Evolutionary conservation across 2,888 invertebrate species (phyloP), one percentile per base, ranked within the genome.

Genomic region (Nemoura dubitans): DNA sequence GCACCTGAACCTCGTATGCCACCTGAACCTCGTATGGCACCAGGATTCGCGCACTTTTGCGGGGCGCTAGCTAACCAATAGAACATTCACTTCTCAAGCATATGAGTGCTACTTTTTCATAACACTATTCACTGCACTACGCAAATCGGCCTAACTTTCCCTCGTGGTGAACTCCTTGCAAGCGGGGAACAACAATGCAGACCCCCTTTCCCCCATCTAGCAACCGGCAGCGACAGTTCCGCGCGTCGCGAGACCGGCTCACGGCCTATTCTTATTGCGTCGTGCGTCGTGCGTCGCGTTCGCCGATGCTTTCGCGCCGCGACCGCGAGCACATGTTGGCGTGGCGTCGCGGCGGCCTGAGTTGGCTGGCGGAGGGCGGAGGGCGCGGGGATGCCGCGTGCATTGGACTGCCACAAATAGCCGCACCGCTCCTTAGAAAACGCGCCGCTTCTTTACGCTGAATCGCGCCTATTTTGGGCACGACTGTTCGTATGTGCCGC

Each of bases 401-500:
- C 59, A 59, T 59, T n/a, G 59, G 59, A 3, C 59, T 59, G 59
- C 59, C 59, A 27, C 28, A 84, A 84, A 84, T 84, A 84, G 83
- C 83, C 36, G n/a, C 27, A 25, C 7, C 84, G 84, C 84, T 27
- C 84, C 84, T 76, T 84, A 76, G 7, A 59, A 59, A 16, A 26
- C 29, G 7, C 76, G 0, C 76, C 26, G 76, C 82, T 83, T 28
- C 85, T 43, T 76, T 28, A 83, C 86, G 83, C 27, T 87, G 88
- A 87, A 89, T 88, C 89, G 88, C 89, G 89, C 89, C 90, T 90
- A 89, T 89, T 89, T 89, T 89, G 89, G 89, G 88, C 89, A 88
- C 86, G 86, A 86, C 86, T 86, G 86, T 59, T 59, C 84, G 43
- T 84, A 76, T 76, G 84, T 59, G 5, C 1, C 59, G 84, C 84